Conservation (phyloP, 2,797 vertebrate genomes). For the Centroberyx gerrardi region DNA sequence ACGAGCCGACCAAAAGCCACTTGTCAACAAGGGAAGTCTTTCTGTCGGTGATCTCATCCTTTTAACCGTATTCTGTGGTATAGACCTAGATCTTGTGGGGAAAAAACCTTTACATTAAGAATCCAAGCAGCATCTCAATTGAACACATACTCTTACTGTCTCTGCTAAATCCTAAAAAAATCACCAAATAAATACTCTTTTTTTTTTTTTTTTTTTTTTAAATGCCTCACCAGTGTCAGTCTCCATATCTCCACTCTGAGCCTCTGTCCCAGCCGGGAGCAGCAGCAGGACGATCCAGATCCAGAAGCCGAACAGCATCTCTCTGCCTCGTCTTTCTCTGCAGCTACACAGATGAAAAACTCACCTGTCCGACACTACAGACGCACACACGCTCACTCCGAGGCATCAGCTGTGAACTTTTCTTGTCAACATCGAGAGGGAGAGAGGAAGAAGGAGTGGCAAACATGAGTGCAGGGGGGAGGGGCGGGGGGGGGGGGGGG, state of each 20-base stretch:
- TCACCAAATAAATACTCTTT: background rate
- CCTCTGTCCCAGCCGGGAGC: constrained; percentile 19
- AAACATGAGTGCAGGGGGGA: constrained; percentile 25
- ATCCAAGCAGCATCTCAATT: too few species aligned
- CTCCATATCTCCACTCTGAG: constrained; percentile 76
- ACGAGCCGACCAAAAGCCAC: too few species aligned
- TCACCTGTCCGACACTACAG: constrained; percentile 7
- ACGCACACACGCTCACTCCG: constrained; percentile 7
- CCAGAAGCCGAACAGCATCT: constrained; percentile 59
- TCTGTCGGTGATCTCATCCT: too few species aligned
- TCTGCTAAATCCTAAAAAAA: too few species aligned
- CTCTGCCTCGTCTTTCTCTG: background rate
- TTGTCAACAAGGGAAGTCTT: too few species aligned
- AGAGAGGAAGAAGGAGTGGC: constrained; percentile 49
- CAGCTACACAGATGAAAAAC: background rate
- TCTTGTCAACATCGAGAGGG: constrained; percentile 29
- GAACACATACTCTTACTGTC: too few species aligned
- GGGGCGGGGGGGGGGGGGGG: constrained; percentile 3
- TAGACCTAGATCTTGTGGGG: too few species aligned
- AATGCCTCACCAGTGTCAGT: constrained; percentile 47
- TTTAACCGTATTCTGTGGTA: too few species aligned
- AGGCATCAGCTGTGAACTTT: constrained; percentile 21
- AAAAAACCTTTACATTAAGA: too few species aligned
- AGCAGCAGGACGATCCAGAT: constrained; percentile 37
- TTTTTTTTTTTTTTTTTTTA: background rate